These are phyloP conservation scores for Drosophila pseudotakahashii DNA, from an alignment of 2,888 invertebrate species.

Conservation along the genomic window DNA sequence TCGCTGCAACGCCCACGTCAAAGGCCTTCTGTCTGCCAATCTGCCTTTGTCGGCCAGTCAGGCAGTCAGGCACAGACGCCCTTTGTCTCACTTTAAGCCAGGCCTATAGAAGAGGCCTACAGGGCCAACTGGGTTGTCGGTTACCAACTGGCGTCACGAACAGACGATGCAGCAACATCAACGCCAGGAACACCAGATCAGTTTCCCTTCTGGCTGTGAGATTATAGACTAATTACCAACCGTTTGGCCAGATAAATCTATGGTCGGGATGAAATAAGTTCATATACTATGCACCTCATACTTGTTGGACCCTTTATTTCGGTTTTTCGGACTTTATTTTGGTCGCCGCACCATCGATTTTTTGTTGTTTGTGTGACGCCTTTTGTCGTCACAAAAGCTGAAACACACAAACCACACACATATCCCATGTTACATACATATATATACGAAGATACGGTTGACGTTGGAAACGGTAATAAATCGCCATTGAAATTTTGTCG, in stretches of 20 bases:
- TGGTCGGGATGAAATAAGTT: slow-evolving; percentile 13
- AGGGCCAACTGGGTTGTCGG: background rate
- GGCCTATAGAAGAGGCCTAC: background rate
- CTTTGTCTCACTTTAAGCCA: slow-evolving; percentile 3
- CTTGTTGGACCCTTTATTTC: slow-evolving; percentile 43
- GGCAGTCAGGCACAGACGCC: background rate
- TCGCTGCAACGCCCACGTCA: background rate
- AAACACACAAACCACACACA: slow-evolving; percentile 5
- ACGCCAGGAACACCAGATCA: background rate
- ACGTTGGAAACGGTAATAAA: slow-evolving; percentile 62
- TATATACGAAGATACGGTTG: slow-evolving; percentile 24
- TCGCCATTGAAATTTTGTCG: slow-evolving; percentile 67
- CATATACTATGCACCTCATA: slow-evolving; percentile 31
- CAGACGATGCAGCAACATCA: slow-evolving; percentile 5
- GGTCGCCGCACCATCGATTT: slow-evolving; percentile 75
- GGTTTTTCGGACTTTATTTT: slow-evolving; percentile 63
- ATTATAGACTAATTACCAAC: slow-evolving; percentile 20
- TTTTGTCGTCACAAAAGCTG: slow-evolving; percentile 11
- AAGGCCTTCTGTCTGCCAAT: background rate
- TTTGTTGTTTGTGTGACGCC: slow-evolving; percentile 48
- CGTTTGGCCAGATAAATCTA: background rate
- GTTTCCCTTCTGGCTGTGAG: background rate
- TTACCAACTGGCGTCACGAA: background rate
- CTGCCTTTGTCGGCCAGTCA: background rate
- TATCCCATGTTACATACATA: background rate